Conservation (phyloP, 2,797 vertebrate genomes). For the Enteromius radiatus region DNA sequence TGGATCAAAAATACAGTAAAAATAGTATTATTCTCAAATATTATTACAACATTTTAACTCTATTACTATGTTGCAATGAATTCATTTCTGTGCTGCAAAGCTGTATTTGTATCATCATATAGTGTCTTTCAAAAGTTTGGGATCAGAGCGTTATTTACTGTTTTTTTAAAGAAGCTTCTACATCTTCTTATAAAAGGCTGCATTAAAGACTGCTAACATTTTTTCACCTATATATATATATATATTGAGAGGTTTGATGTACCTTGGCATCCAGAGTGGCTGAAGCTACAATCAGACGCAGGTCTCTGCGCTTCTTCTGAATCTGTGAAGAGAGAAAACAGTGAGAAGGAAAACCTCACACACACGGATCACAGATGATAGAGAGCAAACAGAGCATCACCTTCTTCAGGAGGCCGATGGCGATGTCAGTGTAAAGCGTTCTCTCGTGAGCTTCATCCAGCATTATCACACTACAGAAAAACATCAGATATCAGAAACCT, state of each 20-base stretch:
- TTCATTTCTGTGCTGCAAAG: too few relatives aligned
- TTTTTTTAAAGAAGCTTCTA: too few relatives aligned
- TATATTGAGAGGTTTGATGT: slow-evolving; percentile 58
- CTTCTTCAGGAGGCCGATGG: slow-evolving; percentile 97
- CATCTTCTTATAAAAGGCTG: too few relatives aligned
- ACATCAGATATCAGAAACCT: neutral
- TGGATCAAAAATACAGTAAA: neutral
- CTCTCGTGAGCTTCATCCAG: slow-evolving; percentile 97
- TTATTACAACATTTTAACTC: too few relatives aligned
- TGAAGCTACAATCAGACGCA: slow-evolving; percentile 93
- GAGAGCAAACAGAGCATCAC: slow-evolving; percentile 66
- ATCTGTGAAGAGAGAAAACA: slow-evolving; percentile 74
- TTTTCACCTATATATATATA: too few relatives aligned
- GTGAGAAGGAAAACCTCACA: neutral
- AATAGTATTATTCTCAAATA: too few relatives aligned
- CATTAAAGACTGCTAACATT: too few relatives aligned
- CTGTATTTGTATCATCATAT: too few relatives aligned
- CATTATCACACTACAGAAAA: slow-evolving; percentile 86
- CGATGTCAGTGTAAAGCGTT: slow-evolving; percentile 96
- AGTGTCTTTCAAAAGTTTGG: too few relatives aligned
- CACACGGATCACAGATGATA: neutral
- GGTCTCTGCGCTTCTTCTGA: slow-evolving; percentile 94
- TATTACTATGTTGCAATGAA: too few relatives aligned
- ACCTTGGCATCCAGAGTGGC: slow-evolving; percentile 98
- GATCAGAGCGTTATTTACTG: too few relatives aligned